Conservation (phyloP, 2,888 invertebrate species). For the Acanthococcus lagerstroemiae region DNA sequence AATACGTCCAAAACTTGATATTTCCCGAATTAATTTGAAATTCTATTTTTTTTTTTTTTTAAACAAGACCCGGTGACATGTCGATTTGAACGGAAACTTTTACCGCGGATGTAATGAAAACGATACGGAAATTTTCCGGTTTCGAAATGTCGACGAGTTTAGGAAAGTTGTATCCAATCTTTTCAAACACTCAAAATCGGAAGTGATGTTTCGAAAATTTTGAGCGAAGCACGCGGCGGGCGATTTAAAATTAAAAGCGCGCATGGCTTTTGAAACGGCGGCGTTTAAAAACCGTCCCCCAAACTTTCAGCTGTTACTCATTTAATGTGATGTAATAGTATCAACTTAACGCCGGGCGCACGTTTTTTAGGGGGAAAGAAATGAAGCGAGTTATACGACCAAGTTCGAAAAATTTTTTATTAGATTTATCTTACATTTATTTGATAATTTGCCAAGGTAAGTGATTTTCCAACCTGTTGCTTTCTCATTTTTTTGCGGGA, state of each 20-base stretch:
- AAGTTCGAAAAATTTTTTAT: constrained; percentile 23
- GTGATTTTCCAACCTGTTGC: not conserved
- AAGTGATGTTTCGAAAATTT: not conserved
- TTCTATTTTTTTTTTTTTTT: too few species aligned
- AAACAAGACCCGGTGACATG: too few species aligned
- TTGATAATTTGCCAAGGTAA: constrained; percentile 23
- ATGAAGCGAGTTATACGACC: constrained; percentile 17
- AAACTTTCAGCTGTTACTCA: not conserved
- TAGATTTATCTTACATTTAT: constrained; percentile 26
- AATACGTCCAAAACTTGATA: too few species aligned
- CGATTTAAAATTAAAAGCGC: constrained; percentile 1
- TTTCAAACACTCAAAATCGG: too few species aligned
- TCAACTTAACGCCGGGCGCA: not conserved
- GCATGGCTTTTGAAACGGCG: not conserved
- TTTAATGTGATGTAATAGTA: constrained; percentile 8
- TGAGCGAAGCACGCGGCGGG: not conserved
- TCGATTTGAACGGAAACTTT: too few species aligned
- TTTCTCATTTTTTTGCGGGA: not conserved
- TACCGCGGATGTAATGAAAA: too few species aligned
- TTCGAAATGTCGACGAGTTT: too few species aligned
- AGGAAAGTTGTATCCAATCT: too few species aligned
- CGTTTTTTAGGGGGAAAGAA: not conserved
- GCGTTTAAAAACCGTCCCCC: not conserved
- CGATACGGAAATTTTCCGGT: too few species aligned
- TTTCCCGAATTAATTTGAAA: too few species aligned